Evolutionary conservation across 2,113 vertebrate species (phyloP).

Genomic region (Peucedramus taeniatus): DNA sequence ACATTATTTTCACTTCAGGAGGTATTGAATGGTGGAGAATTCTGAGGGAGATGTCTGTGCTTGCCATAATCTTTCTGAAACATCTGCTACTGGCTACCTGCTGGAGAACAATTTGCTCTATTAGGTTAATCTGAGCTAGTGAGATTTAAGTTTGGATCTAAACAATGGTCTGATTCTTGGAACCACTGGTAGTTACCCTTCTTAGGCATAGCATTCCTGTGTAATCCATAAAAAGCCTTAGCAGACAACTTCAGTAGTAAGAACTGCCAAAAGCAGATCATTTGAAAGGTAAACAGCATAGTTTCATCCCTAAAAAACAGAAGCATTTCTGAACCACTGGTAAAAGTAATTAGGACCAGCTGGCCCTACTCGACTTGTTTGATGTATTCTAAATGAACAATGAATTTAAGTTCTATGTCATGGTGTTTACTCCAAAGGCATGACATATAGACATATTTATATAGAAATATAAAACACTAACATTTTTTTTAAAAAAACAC

Average conservation of each 20-base stretch:
- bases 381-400: not conserved
- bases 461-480: not conserved
- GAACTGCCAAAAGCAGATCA: not conserved
- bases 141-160: not conserved
- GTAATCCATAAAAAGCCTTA: not conserved
- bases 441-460: no score
- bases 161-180: not conserved
- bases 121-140: not conserved
- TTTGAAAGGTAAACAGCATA: not conserved
- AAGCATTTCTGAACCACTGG: not conserved
- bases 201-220: not conserved
- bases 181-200: not conserved
- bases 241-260: not conserved
- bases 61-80: not conserved
- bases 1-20: not conserved
- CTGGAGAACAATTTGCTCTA: not conserved
- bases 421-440: not conserved
- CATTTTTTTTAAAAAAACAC: no score
- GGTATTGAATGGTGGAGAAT: not conserved
- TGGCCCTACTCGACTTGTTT: not conserved
- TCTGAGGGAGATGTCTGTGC: not conserved
- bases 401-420: not conserved
- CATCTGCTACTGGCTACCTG: fast-evolving
- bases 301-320: not conserved
- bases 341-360: not conserved